phyloP scores from a whole-genome alignment of 1,140 invertebrate genomes.

The Probaryconus sp. region DNA sequence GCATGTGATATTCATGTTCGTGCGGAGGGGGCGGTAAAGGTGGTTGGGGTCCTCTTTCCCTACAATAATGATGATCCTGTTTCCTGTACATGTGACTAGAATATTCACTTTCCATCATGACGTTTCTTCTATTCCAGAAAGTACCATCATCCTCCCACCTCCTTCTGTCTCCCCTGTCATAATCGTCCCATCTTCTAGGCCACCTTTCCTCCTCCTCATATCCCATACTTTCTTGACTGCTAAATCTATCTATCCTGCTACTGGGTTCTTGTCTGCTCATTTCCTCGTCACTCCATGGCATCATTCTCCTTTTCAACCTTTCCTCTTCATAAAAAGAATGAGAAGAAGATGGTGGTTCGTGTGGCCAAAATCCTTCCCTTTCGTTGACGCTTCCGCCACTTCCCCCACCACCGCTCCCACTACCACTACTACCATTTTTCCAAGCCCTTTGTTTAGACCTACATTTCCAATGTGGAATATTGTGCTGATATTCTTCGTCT shows the following conservation, averaged over 20 bases:
- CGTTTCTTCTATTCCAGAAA: conserved; percentile 66
- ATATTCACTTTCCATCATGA: conserved; percentile 63
- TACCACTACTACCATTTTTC: conserved; percentile 64
- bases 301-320: conserved; percentile 69
- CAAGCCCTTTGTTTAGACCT: conserved; percentile 69
- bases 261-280: conserved; percentile 55
- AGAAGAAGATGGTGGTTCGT: conserved; percentile 48
- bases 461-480: conserved; percentile 69
- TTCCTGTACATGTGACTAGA: conserved; percentile 67
- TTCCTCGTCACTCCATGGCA: conserved; percentile 73
- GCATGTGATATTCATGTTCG: conserved; percentile 67
- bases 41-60: conserved; percentile 58
- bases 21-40: conserved; percentile 23
- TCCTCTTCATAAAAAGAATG: conserved; percentile 74
- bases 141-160: conserved; percentile 71
- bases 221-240: conserved; percentile 79
- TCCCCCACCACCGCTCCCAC: conserved; percentile 44
- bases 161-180: conserved; percentile 67
- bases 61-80: conserved; percentile 68
- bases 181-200: conserved; percentile 69
- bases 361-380: conserved; percentile 66
- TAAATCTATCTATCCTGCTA: conserved; percentile 77
- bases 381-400: conserved; percentile 53
- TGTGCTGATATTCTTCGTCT: conserved; percentile 72
- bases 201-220: conserved; percentile 76